Evolutionary conservation across 2,797 vertebrate species (phyloP), one percentile per base, ranked within the genome.

Genomic region (Calcarius lapponicus): DNA sequence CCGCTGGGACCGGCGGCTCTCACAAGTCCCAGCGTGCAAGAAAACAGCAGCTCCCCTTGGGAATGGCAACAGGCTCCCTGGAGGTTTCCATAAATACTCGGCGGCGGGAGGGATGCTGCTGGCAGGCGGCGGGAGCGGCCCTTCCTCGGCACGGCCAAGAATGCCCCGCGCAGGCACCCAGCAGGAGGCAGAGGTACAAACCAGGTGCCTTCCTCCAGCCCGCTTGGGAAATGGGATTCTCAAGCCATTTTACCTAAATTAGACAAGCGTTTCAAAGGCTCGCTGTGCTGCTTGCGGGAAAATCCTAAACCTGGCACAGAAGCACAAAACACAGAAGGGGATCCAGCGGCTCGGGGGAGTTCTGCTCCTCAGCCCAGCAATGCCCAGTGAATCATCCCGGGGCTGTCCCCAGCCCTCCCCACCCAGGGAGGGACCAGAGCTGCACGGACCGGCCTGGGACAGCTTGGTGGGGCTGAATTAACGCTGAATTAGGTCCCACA

Each of bases 91-190:
- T 71, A 86, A 94, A 88, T 65, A 74, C 70, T 10, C 4, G 5
- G 71, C 2, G 5, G 80, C 38, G 0, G 85, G 74, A 89, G 71
- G 66, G 92, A 61, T 85, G 94, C 84, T 93, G 85, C 92, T 90
- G 93, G 45, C 61, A 40, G 50, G 80, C 11, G 1, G 76, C 90
- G 86, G 95, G 67, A 80, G 90, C 9, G 3, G 29, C 7, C 62
- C 78, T 88, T 86, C 69, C 87, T 50, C 6, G 1, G 83, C 76
- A 64, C 29, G 50, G 87, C 95, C 75, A 80, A 94, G 95, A 95
- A 95, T 64, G 88, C 66, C 29, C 67, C 0, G 1, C 0, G 0
- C 69, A 61, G 58, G 32, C 65, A 83, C 69, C 10, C 18, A 0
- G 74, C 40, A 16, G 54, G 75, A 60, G 2, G 47, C 17, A 6